phyloP scores from a whole-genome alignment of 2,113 vertebrate species.

The Bubalus kerabau region DNA sequence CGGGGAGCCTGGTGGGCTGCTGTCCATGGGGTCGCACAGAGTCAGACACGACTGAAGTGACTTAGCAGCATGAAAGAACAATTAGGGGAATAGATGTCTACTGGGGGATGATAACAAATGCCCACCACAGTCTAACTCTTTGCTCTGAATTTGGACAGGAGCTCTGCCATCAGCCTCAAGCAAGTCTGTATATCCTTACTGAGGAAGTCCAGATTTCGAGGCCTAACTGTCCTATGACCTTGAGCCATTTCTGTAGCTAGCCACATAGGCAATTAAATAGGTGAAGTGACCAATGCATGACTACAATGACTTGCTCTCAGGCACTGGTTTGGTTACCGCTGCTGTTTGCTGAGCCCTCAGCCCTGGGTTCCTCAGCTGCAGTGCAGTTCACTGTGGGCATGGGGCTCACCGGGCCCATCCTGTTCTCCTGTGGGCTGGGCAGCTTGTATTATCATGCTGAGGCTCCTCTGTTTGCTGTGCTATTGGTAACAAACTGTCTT shows the following conservation, averaged over 20 bases:
- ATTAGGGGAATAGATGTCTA: background rate
- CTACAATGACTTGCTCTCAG: background rate
- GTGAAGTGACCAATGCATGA: background rate
- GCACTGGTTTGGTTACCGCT: background rate
- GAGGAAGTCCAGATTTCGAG: background rate
- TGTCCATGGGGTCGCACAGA: no score
- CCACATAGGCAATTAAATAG: background rate
- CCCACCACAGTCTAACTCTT: background rate
- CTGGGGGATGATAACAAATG: background rate
- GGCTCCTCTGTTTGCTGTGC: background rate
- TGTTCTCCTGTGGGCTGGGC: background rate
- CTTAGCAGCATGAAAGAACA: background rate
- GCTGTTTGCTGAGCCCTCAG: background rate
- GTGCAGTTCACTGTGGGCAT: background rate
- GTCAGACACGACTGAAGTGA: no score
- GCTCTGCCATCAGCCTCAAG: background rate
- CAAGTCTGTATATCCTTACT: background rate
- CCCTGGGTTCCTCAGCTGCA: background rate
- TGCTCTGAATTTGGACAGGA: background rate
- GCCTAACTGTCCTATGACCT: background rate
- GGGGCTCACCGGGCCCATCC: rapidly evolving
- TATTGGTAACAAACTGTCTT: background rate
- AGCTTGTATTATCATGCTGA: background rate
- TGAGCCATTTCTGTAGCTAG: background rate
- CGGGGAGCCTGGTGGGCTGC: no score